Conservation (phyloP, 2,113 vertebrate genomes). For the Dicrurus megarhynchus region DNA sequence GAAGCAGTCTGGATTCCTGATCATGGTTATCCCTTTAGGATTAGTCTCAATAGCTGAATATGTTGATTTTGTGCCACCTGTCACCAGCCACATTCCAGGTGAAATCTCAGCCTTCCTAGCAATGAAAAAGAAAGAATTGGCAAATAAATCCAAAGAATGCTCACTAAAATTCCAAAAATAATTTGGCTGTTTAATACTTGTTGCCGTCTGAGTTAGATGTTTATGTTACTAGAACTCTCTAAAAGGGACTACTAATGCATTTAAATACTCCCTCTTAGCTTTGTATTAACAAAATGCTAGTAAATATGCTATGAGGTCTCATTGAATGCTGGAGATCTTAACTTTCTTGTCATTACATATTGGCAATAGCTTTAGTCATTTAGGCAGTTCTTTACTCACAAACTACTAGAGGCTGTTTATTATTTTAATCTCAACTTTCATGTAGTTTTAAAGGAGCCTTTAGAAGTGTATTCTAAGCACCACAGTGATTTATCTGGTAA, state of each 20-base stretch:
- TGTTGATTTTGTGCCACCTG: background rate
- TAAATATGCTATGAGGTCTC: background rate
- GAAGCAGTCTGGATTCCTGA: background rate
- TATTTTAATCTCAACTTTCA: background rate
- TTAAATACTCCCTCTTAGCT: background rate
- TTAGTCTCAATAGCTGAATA: background rate
- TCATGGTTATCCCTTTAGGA: background rate
- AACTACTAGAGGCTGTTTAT: background rate
- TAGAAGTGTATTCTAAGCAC: background rate
- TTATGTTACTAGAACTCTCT: background rate
- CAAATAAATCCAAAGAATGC: background rate
- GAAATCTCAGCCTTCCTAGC: background rate
- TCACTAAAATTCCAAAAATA: background rate
- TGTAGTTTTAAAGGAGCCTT: background rate
- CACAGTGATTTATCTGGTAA: background rate
- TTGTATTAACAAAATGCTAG: background rate
- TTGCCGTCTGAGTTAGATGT: background rate
- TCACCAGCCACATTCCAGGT: background rate
- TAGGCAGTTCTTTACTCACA: background rate
- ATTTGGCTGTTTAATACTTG: background rate
- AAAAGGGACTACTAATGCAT: background rate
- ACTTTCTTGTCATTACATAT: background rate
- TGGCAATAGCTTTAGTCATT: background rate
- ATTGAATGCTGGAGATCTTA: background rate
- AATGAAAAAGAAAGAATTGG: background rate